Base-by-base conservation (phyloP, 2,797 vertebrate species). In the Chromobotia macracanthus region DNA sequence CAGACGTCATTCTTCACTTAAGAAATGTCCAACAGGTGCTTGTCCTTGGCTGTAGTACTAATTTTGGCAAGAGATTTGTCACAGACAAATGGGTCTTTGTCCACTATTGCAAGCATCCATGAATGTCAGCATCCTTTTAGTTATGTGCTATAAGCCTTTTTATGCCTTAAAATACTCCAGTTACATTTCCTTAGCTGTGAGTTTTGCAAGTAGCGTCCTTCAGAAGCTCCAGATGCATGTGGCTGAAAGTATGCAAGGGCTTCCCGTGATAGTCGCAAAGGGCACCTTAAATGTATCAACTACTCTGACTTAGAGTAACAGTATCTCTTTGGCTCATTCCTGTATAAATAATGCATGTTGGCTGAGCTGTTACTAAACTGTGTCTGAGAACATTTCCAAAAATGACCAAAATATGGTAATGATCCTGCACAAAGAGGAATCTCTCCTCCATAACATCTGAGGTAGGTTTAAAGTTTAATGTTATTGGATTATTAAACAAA, bases 341-440 rank as follows among this genome's bases (percentile, higher is more conserved):
- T 72, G 75, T 90, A 95, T 97, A 85, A 96, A 97, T 96, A 94
- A 97, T 95, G 95, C 87, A 96, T 72, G 87, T 72, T 85, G 91
- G 87, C 92, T 91, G 91, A 89, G 89, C 92, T 90, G 87, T 93
- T 92, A 91, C 91, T 86, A 94, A 94, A 93, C 94, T 93, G 93
- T 92, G 91, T 92, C 91, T 92, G 90, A 83, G 87, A 94, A 94
- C 90, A 87, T 92, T 93, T 93, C 90, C 88, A 85, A 89, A 87
- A 87, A 86, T 86, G 87, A 90, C 23, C 86, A 89, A 91, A 91
- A 89, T 84, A 86, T 84, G 60, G 80, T 80, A 74, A 70, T 75
- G 68, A 70, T 69, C 48, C 66, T 80, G 75, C 82, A 48, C 16
- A 41, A 64, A 75, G 28, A 75, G 28, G 66, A 74, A 65, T 65